Conservation (phyloP, 2,888 invertebrate genomes). For the Dryocosmus kuriphilus region DNA sequence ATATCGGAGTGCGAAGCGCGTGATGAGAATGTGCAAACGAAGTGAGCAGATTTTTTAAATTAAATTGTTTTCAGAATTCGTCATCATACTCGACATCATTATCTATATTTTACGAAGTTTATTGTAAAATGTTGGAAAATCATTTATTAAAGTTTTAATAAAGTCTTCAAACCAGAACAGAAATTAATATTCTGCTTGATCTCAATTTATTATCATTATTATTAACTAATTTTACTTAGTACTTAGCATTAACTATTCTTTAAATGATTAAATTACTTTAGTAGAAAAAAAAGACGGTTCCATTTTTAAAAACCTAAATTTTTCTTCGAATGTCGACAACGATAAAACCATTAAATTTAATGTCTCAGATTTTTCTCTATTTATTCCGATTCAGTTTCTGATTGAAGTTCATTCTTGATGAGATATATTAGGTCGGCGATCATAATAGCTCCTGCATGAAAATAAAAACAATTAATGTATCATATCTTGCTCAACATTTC, state of each 20-base stretch:
- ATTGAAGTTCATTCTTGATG: conserved; percentile 15
- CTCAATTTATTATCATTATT: too few relatives aligned
- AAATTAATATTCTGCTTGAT: neutral
- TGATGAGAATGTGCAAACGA: too few relatives aligned
- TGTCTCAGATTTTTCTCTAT: neutral
- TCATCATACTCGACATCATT: neutral
- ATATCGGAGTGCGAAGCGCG: too few relatives aligned
- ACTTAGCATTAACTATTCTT: too few relatives aligned
- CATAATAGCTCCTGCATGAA: conserved; percentile 48
- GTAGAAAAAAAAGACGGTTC: too few relatives aligned
- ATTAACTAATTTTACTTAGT: too few relatives aligned
- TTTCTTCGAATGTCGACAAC: too few relatives aligned
- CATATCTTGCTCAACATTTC: neutral
- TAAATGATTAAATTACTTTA: too few relatives aligned
- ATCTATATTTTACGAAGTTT: neutral
- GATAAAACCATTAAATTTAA: too few relatives aligned
- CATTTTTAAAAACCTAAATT: too few relatives aligned
- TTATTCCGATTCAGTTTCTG: neutral
- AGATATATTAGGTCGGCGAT: conserved; percentile 51
- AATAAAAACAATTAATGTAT: neutral
- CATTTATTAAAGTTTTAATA: neutral
- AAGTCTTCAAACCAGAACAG: neutral
- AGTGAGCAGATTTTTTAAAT: too few relatives aligned
- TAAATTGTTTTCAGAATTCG: too few relatives aligned
- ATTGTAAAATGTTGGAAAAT: neutral